A percentile compares a stretch with the other conserved stretches of the same genome.
Evolutionary conservation across 2,113 vertebrate genomes (phyloP).

Genomic region (Brachypodius melanocephalos): DNA sequence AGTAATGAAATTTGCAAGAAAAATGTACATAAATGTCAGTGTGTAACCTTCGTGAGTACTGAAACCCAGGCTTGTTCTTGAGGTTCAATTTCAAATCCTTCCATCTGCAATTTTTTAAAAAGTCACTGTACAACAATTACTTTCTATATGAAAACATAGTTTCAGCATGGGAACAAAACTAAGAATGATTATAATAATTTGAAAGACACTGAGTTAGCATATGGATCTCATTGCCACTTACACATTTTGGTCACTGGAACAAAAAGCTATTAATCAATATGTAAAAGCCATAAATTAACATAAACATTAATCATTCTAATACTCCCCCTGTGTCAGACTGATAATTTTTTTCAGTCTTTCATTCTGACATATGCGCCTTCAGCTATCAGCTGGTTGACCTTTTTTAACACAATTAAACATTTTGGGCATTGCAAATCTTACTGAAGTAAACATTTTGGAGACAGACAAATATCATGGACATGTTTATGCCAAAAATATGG

Average conservation of each 20-base stretch:
- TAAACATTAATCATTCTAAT: conserved; percentile 76
- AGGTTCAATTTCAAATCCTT: conserved; percentile 14
- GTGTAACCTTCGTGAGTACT: background rate
- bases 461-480: conserved; percentile 4
- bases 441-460: conserved; percentile 35
- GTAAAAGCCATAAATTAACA: conserved; percentile 73
- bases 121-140: background rate
- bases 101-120: conserved; percentile 15
- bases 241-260: conserved; percentile 66
- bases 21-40: background rate
- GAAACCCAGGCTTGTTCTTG: background rate
- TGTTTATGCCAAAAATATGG: background rate
- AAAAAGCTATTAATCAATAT: conserved; percentile 75
- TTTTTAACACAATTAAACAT: conserved; percentile 43
- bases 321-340: conserved; percentile 60
- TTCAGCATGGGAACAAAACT: conserved; percentile 58
- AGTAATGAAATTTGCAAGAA: background rate
- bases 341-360: conserved; percentile 57
- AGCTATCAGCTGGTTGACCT: conserved; percentile 68
- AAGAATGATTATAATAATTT: conserved; percentile 53
- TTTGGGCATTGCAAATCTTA: conserved; percentile 41
- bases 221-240: conserved; percentile 76
- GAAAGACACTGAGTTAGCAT: conserved; percentile 64
- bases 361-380: conserved; percentile 60
- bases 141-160: conserved; percentile 37